Percentiles rank a stretch among this genome's conserved stretches.
phyloP scores from a whole-genome alignment of 2,888 invertebrate species.

The Scrobipalpa atriplicella region DNA sequence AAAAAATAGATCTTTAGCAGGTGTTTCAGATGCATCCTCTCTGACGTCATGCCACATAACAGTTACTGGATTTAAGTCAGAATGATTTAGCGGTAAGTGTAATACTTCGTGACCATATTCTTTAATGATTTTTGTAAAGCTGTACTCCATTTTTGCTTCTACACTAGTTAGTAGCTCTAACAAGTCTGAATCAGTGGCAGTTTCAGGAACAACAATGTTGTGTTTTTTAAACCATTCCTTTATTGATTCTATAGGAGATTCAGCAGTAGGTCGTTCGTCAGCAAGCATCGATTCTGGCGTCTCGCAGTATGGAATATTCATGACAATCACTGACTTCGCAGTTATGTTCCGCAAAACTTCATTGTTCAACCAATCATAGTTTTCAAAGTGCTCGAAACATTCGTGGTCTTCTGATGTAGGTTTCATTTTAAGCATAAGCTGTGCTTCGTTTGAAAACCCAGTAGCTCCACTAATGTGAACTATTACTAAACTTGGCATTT shows the following conservation, averaged over 20 bases:
- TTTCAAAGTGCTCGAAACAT: constrained; percentile 3
- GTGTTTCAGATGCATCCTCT: background rate
- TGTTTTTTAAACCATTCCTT: constrained; percentile 26
- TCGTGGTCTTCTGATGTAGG: background rate
- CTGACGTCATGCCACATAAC: constrained; percentile 27
- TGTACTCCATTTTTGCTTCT: background rate
- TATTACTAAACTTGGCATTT: constrained; percentile 7
- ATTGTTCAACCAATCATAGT: constrained; percentile 26
- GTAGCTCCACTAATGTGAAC: constrained; percentile 16
- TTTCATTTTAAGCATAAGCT: constrained; percentile 14
- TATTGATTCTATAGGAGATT: constrained; percentile 5
- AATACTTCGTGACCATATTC: constrained; percentile 25
- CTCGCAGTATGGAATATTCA: constrained; percentile 22
- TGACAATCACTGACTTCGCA: constrained; percentile 21
- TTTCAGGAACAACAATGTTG: constrained; percentile 23
- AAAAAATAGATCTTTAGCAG: background rate
- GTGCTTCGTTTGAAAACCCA: constrained; percentile 21
- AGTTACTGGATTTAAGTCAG: constrained; percentile 22
- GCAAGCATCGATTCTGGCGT: background rate
- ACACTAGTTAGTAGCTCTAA: constrained; percentile 9
- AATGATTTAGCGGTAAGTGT: constrained; percentile 25
- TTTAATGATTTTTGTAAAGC: constrained; percentile 15
- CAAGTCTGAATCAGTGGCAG: constrained; percentile 18
- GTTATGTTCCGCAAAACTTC: constrained; percentile 21
- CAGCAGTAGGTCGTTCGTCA: background rate